phyloP scores from a whole-genome alignment of 2,113 vertebrate species.

The Notarius quadriscutis region DNA sequence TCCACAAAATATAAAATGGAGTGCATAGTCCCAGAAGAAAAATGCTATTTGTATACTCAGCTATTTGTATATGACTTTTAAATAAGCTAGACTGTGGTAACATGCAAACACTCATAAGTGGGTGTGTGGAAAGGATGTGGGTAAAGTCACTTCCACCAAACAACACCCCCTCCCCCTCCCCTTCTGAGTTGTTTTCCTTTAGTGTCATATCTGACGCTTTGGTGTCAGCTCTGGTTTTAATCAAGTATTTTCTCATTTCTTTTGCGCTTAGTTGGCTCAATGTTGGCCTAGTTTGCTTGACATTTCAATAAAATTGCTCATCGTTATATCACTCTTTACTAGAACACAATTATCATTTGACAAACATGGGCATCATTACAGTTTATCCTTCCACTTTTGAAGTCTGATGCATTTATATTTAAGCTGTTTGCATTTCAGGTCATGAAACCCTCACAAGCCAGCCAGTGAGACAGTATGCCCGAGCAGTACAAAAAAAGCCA shows the following conservation, averaged over 20 bases:
- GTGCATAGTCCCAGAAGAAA: neutral
- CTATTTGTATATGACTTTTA: neutral
- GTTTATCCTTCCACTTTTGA: neutral
- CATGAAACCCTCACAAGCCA: slow-evolving; percentile 61
- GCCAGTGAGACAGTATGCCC: slow-evolving; percentile 75
- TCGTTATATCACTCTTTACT: neutral
- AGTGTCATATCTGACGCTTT: slow-evolving; percentile 29
- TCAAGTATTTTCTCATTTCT: neutral
- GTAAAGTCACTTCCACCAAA: neutral
- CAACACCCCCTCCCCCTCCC: neutral
- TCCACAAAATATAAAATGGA: neutral
- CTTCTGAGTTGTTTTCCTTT: neutral
- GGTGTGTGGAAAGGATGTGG: slow-evolving; percentile 49
- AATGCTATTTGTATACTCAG: neutral
- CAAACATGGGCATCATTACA: neutral
- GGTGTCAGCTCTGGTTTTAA: slow-evolving; percentile 13
- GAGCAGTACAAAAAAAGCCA: slow-evolving; percentile 60
- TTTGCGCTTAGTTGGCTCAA: neutral
- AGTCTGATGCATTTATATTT: neutral
- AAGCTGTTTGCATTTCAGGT: slow-evolving; percentile 51
- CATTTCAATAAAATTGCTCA: neutral
- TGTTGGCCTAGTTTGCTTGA: slow-evolving; percentile 13
- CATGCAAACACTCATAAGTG: slow-evolving; percentile 16
- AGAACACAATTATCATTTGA: neutral
- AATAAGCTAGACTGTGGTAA: neutral